Evolutionary conservation across 2,888 invertebrate species (phyloP), one percentile per base, ranked within the genome.

Genomic region (Ceraclea dissimilis): DNA sequence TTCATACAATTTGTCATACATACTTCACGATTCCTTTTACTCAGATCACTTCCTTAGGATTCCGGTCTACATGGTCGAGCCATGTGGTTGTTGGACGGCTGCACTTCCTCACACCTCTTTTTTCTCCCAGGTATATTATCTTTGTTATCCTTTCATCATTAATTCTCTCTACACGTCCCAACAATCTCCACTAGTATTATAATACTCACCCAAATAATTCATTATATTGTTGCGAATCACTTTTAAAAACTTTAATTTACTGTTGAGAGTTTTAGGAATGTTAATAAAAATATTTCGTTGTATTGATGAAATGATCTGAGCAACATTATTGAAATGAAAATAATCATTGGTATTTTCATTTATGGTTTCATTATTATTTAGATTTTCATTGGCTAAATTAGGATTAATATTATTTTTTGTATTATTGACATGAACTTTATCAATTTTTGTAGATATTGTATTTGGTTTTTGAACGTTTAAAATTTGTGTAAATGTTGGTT

Each of bases 131-230:
- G n/a, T n/a, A n/a, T n/a, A n/a, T n/a, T n/a, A n/a, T n/a, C n/a
- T n/a, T n/a, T n/a, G n/a, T n/a, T n/a, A n/a, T n/a, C n/a, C n/a
- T n/a, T n/a, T n/a, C n/a, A n/a, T n/a, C n/a, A n/a, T n/a, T n/a
- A n/a, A n/a, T n/a, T n/a, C n/a, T n/a, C n/a, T n/a, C n/a, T n/a
- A n/a, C n/a, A n/a, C n/a, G n/a, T n/a, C n/a, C n/a, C n/a, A n/a
- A n/a, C n/a, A n/a, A n/a, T n/a, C n/a, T n/a, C n/a, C n/a, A n/a
- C n/a, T n/a, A n/a, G n/a, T n/a, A n/a, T n/a, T n/a, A n/a, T n/a
- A n/a, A n/a, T n/a, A 34, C 78, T 76, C 73, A 89, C 89, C 82
- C 63, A 90, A 86, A 65, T 83, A 81, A 20, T 69, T 68, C 61
- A 88, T 70, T 19, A 90, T 71, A 55, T 76, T 73, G 61, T 83